These are phyloP conservation scores for Enteromius fasciolatus DNA, from an alignment of 2,797 vertebrate genomes.

Conservation along the genomic window DNA sequence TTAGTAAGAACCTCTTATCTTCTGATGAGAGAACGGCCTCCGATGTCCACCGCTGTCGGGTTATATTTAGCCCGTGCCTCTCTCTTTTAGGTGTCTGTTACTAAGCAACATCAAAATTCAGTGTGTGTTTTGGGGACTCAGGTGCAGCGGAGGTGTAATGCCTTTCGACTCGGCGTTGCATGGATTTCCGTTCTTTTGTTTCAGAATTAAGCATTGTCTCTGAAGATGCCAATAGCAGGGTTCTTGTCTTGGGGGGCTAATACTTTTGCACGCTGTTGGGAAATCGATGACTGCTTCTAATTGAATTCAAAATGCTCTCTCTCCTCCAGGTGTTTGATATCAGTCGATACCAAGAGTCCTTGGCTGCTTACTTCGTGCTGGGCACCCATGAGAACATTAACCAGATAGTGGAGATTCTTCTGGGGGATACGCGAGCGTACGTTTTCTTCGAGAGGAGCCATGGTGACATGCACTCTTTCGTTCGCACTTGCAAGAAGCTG, in stretches of 20 bases:
- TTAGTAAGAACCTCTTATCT: slow-evolving; percentile 47
- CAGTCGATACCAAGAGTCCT: slow-evolving; percentile 94
- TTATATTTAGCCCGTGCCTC: slow-evolving; percentile 60
- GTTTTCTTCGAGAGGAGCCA: slow-evolving; percentile 97
- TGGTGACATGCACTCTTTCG: slow-evolving; percentile 99
- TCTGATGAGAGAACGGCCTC: slow-evolving; percentile 50
- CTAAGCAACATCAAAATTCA: slow-evolving; percentile 65
- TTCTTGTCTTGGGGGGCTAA: background rate
- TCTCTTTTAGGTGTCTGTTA: slow-evolving; percentile 61
- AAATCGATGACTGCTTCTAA: slow-evolving; percentile 45
- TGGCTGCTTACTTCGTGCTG: slow-evolving; percentile 96
- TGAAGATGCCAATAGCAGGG: background rate
- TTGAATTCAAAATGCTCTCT: slow-evolving; percentile 31
- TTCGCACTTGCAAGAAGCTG: slow-evolving; percentile 97
- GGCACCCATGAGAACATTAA: slow-evolving; percentile 96
- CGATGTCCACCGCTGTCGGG: slow-evolving; percentile 35
- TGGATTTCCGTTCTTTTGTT: slow-evolving; percentile 57
- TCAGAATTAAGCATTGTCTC: slow-evolving; percentile 48
- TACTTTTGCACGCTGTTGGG: slow-evolving; percentile 34
- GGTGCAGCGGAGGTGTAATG: slow-evolving; percentile 57
- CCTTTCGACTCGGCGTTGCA: slow-evolving; percentile 42
- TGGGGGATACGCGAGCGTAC: slow-evolving; percentile 95
- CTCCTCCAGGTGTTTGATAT: slow-evolving; percentile 90
- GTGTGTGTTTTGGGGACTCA: slow-evolving; percentile 59
- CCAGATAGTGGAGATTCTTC: slow-evolving; percentile 96